Conservation (phyloP, 2,888 invertebrate genomes). For the Catocala nupta region DNA sequence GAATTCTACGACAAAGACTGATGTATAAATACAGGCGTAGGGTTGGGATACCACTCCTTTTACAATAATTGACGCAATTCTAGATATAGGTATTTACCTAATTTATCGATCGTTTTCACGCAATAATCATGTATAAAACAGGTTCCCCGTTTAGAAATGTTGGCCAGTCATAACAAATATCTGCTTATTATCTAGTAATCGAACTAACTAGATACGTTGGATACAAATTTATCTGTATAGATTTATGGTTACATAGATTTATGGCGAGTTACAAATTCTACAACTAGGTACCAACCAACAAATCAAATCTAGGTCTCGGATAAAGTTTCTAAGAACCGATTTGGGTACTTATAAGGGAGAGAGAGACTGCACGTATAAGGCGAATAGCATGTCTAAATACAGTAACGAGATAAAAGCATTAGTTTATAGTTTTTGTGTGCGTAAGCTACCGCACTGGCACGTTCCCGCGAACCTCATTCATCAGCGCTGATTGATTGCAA, state of each 20-base stretch:
- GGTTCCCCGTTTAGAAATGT: too few species aligned
- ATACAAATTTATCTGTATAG: too few species aligned
- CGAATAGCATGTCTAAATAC: slow-evolving; percentile 44
- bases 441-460: slow-evolving; percentile 69
- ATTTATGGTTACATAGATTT: too few species aligned
- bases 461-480: slow-evolving; percentile 79
- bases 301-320: neutral
- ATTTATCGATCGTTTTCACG: too few species aligned
- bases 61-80: too few species aligned
- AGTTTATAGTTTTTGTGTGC: slow-evolving; percentile 50
- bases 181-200: neutral
- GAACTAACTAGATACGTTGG: neutral
- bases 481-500: slow-evolving; percentile 86
- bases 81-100: too few species aligned
- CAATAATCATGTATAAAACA: neutral
- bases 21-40: slow-evolving; percentile 52
- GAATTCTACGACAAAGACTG: slow-evolving; percentile 56
- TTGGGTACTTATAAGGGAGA: slow-evolving; percentile 15
- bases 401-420: slow-evolving; percentile 45
- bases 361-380: slow-evolving; percentile 27
- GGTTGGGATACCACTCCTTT: slow-evolving; percentile 19
- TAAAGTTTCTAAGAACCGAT: slow-evolving; percentile 21
- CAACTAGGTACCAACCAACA: neutral
- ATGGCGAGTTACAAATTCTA: slow-evolving; percentile 8
- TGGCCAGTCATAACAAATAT: neutral